Conservation (phyloP, 2,113 vertebrate species). For the Suricata suricatta region DNA sequence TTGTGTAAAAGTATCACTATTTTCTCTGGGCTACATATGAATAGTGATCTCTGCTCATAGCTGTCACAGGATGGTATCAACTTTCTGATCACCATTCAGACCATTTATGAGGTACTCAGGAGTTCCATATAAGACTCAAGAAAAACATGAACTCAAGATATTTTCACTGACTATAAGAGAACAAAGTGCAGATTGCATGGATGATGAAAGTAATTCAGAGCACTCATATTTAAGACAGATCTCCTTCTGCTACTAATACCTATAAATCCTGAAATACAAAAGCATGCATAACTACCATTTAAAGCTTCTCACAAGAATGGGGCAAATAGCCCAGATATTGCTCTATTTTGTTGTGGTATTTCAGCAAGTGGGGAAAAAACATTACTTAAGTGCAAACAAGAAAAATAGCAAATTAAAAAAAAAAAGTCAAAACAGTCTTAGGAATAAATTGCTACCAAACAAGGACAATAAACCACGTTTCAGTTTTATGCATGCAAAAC, state of each 20-base stretch:
- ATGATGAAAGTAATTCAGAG: constrained; percentile 25
- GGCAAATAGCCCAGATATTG: neutral
- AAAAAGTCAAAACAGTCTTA: neutral
- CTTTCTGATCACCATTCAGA: constrained; percentile 22
- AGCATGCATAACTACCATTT: neutral
- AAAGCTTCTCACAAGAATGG: constrained; percentile 27
- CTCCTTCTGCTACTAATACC: neutral
- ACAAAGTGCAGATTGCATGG: neutral
- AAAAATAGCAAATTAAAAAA: constrained; percentile 35
- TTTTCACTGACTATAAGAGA: constrained; percentile 34
- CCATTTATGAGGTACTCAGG: constrained; percentile 31
- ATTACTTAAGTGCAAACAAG: constrained; percentile 2
- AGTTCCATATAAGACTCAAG: neutral
- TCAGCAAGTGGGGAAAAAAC: neutral
- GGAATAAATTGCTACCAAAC: constrained; percentile 5
- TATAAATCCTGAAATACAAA: constrained; percentile 29
- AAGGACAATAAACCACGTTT: constrained; percentile 6
- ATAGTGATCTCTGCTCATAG: neutral
- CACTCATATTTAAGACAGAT: neutral
- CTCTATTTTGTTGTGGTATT: constrained; percentile 18
- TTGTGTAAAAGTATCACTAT: neutral
- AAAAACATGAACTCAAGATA: constrained; percentile 44
- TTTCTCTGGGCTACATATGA: neutral
- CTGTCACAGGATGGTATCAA: neutral
- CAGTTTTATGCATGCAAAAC: constrained; percentile 16